phyloP scores from a whole-genome alignment of 2,113 vertebrate genomes.

The Alexandromys fortis region DNA sequence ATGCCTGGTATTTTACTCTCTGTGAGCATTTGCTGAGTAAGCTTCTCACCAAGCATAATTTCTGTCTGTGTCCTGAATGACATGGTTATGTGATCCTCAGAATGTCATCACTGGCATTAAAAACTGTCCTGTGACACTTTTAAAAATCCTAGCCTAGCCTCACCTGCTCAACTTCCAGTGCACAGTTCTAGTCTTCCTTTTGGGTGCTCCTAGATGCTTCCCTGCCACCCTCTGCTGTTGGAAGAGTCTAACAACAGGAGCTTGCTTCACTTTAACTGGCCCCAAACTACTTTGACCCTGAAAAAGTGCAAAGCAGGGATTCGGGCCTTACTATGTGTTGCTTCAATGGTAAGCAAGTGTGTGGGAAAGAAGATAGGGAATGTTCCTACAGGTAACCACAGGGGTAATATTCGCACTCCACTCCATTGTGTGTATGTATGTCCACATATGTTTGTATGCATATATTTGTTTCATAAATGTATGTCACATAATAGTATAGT shows the following conservation, averaged over 20 bases:
- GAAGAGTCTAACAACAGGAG: not conserved
- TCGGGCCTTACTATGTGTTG: not conserved
- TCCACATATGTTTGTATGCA: too few species aligned
- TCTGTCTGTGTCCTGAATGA: not conserved
- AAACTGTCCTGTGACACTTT: not conserved
- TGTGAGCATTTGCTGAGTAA: not conserved
- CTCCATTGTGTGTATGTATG: too few species aligned
- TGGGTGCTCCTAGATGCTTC: not conserved
- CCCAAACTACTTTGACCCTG: not conserved
- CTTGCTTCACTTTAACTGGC: not conserved
- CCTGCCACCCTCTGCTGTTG: not conserved
- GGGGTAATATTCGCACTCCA: too few species aligned
- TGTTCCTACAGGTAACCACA: not conserved
- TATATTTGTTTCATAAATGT: too few species aligned
- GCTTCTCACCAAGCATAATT: too few species aligned
- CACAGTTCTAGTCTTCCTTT: not conserved
- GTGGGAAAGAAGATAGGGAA: not conserved
- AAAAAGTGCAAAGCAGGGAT: not conserved
- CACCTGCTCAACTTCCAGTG: fast-evolving
- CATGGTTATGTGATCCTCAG: too few species aligned
- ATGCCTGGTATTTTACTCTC: not conserved
- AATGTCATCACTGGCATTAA: not conserved
- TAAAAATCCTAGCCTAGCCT: too few species aligned
- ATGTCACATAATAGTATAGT: too few species aligned
- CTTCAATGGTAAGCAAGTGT: not conserved